Evolutionary conservation across 2,113 vertebrate genomes (phyloP).

Genomic region (Carollia perspicillata): DNA sequence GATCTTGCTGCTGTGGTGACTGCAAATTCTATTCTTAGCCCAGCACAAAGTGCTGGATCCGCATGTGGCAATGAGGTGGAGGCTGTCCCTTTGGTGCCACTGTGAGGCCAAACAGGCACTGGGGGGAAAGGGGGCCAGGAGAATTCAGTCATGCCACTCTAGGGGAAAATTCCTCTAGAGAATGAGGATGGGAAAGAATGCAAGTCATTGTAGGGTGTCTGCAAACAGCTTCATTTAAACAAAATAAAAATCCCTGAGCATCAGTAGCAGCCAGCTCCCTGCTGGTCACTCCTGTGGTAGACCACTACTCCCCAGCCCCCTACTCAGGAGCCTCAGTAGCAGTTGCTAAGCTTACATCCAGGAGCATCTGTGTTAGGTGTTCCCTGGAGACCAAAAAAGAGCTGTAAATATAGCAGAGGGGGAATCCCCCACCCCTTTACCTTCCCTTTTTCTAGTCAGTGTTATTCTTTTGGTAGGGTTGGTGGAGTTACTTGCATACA

Average conservation of each 20-base stretch:
- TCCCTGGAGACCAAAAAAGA: conserved; percentile 51
- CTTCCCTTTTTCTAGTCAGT: conserved; percentile 58
- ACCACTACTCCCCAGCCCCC: not conserved
- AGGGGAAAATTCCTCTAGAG: conserved; percentile 29
- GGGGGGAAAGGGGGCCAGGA: not conserved
- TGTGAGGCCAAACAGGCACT: conserved; percentile 34
- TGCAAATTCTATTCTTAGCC: conserved; percentile 75
- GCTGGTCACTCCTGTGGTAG: not conserved
- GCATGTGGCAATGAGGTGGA: conserved; percentile 70
- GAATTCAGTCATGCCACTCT: conserved; percentile 17
- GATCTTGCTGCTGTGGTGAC: conserved; percentile 71
- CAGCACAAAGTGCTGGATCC: conserved; percentile 68
- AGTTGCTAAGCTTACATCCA: conserved; percentile 48
- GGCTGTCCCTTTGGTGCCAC: conserved; percentile 62
- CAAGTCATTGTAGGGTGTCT: conserved; percentile 30
- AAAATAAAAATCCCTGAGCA: not conserved
- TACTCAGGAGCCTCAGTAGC: conserved; percentile 11
- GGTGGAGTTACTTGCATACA: conserved; percentile 3
- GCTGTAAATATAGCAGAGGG: conserved; percentile 39
- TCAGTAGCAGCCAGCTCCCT: not conserved
- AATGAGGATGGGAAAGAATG: conserved; percentile 23
- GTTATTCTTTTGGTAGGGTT: not conserved
- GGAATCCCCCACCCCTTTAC: not conserved
- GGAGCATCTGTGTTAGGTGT: conserved; percentile 57
- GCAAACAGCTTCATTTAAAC: conserved; percentile 23